Evolutionary conservation across 2,888 invertebrate genomes (phyloP).

Genomic region (Elgonia sp.): DNA sequence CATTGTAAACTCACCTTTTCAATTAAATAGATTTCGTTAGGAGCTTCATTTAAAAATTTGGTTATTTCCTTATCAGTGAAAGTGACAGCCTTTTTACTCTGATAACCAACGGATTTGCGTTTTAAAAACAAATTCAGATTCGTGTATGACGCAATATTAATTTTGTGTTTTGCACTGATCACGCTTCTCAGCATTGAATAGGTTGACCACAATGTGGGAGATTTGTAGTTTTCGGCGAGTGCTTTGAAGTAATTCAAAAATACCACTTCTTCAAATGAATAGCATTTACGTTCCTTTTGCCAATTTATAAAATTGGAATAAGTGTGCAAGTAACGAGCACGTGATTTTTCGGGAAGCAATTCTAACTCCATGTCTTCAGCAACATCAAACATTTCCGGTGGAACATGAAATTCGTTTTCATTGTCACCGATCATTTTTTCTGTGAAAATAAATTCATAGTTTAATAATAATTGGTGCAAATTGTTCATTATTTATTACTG

Average conservation of each 20-base stretch:
- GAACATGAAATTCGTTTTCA: too few species aligned
- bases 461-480: background rate
- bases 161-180: slow-evolving; percentile 16
- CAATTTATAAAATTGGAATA: slow-evolving; percentile 24
- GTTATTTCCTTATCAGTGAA: too few species aligned
- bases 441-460: background rate
- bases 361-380: slow-evolving; percentile 20
- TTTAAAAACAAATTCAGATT: too few species aligned
- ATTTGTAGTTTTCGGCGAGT: background rate
- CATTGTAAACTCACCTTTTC: too few species aligned
- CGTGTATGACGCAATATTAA: too few species aligned
- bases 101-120: too few species aligned
- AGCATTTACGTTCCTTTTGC: slow-evolving; percentile 16
- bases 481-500: background rate
- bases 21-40: too few species aligned
- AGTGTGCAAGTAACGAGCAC: slow-evolving; percentile 5
- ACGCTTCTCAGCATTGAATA: slow-evolving; percentile 38
- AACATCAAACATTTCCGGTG: slow-evolving; percentile 15
- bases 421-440: background rate
- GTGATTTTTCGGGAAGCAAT: slow-evolving; percentile 39
- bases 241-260: slow-evolving; percentile 25
- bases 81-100: too few species aligned
- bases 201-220: slow-evolving; percentile 22
- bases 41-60: too few species aligned
- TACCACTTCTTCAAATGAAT: slow-evolving; percentile 35